Base-by-base conservation (phyloP, 2,888 invertebrate genomes). In the Drosophila helvetica region DNA sequence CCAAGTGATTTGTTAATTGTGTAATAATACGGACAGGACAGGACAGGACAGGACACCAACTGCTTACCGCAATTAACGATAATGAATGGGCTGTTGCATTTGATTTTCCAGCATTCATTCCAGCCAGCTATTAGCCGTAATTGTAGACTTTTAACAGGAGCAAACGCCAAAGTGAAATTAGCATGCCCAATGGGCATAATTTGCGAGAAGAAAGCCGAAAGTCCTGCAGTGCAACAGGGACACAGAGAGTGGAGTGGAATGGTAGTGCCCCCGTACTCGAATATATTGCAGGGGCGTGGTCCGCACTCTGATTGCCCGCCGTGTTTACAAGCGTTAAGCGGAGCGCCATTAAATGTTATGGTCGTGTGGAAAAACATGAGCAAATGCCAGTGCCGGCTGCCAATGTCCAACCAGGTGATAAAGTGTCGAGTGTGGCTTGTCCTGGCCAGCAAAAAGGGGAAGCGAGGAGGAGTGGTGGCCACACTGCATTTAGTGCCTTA, bases 281-380 rank as follows among this genome's bases (percentile, higher is more conserved):
- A 53, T 19, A 42, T 43, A 43, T 46, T 47, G 54, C 52, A 65
- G 74, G 67, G 79, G 66, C 74, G 64, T 67, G 57, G 54, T 42
- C 60, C 53, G 65, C 48, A 53, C 67, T 72, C 48, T 65, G 79
- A 80, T 85, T 81, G 73, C 63, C 71, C 68, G 25, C 81, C 79
- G 79, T 84, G 83, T 80, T 81, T 84, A 84, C 87, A 86, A 81
- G 85, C 83, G 86, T 86, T 86, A 83, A 83, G 86, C 83, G 86
- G 75, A 70, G 63, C 50, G 33, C 81, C 81, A 86, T 83, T 83
- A 83, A 86, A 84, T 79, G 83, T 86, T 83, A 83, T 83, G 81
- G 80, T 72, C 72, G 52, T 74, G 70, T 66, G 63, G 74, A 52
- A 60, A 63, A 76, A 74, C 73, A 75, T 70, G 74, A 42, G 73